Evolutionary conservation across 35 echinoderm and acorn worm genomes (phyloP).

Genomic region (Lytechinus pictus): DNA sequence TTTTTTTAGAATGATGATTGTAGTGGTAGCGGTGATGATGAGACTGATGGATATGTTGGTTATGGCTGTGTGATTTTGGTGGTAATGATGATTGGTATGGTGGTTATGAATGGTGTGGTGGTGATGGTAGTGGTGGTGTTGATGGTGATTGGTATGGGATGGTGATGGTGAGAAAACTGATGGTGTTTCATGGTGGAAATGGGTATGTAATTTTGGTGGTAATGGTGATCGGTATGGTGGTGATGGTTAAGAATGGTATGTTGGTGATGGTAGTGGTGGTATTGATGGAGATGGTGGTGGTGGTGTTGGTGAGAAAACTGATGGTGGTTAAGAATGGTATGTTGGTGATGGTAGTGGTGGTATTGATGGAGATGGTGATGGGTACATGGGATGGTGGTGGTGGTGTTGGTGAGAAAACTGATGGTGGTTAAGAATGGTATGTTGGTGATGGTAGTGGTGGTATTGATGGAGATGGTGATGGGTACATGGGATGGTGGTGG

Average conservation of each 20-base stretch:
- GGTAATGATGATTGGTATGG: not conserved
- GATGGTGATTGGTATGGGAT: not conserved
- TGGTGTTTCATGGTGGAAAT: not conserved
- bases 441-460: not conserved
- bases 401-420: not conserved
- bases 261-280: not conserved
- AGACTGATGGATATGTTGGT: not conserved
- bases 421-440: not conserved
- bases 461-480: not conserved
- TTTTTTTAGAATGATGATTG: not conserved
- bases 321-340: not conserved
- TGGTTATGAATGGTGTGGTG: not conserved
- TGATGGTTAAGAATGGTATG: not conserved
- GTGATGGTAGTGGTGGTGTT: not conserved
- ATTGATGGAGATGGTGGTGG: not conserved
- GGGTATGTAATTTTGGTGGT: not conserved
- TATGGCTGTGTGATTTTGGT: not conserved
- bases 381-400: not conserved
- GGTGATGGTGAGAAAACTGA: not conserved
- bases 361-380: not conserved
- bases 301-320: not conserved
- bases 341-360: not conserved
- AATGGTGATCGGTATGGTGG: not conserved
- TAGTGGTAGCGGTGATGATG: not conserved
- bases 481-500: not conserved